A percentile compares a stretch with the other conserved stretches of the same genome.
Evolutionary conservation across 2,888 invertebrate species (phyloP).

Genomic region (Acanthosepion esculentum): DNA sequence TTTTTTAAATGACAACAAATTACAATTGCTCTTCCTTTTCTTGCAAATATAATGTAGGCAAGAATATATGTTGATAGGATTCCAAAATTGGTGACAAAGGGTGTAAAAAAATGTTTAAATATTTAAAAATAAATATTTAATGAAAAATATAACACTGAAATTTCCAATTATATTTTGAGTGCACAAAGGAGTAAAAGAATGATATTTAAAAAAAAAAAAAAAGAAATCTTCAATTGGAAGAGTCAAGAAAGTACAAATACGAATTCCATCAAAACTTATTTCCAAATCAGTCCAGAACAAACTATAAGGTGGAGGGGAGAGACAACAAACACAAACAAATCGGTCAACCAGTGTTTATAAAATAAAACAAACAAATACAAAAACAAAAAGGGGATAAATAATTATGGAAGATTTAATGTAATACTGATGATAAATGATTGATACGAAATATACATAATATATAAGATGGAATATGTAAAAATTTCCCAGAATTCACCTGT

Average conservation of each 20-base stretch:
- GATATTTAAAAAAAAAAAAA: not conserved
- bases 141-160: not conserved
- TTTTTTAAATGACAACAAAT: not conserved
- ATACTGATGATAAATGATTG: no score
- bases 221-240: not conserved
- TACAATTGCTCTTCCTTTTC: not conserved
- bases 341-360: not conserved
- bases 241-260: not conserved
- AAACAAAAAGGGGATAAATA: not conserved
- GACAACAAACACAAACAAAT: not conserved
- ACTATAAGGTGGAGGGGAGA: not conserved
- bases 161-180: not conserved
- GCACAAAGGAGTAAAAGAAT: not conserved
- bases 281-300: not conserved
- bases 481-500: no score
- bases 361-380: not conserved
- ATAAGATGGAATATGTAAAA: no score
- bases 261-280: not conserved
- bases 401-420: not conserved
- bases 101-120: not conserved
- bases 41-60: not conserved
- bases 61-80: not conserved
- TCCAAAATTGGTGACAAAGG: not conserved
- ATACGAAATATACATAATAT: no score
- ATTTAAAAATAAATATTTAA: no score